A percentile compares a stretch with the other conserved stretches of the same genome.
Evolutionary conservation across 2,113 vertebrate genomes (phyloP).

Genomic region (human (Homo sapiens)): GRCh38 chr11:122258001-122258500

Average conservation of each 20-base stretch:
- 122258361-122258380: not conserved
- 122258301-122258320: not conserved
- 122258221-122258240: not conserved
- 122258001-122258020: constrained; percentile 28
- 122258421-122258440: not conserved
- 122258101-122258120: not conserved
- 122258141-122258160: not conserved
- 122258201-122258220: not conserved
- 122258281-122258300: not conserved
- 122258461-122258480: not conserved
- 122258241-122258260: not conserved
- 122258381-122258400: not conserved
- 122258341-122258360: not conserved
- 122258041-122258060: not conserved
- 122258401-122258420: not conserved
- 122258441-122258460: not conserved
- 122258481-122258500: not conserved
- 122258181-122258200: not conserved
- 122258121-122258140: not conserved
- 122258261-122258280: not conserved
- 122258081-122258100: not conserved
- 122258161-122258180: not conserved
- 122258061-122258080: not conserved
- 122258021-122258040: not conserved
- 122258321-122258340: not conserved